Evolutionary conservation across 1,140 invertebrate species (phyloP).

Genomic region (Lepidurus arcticus): DNA sequence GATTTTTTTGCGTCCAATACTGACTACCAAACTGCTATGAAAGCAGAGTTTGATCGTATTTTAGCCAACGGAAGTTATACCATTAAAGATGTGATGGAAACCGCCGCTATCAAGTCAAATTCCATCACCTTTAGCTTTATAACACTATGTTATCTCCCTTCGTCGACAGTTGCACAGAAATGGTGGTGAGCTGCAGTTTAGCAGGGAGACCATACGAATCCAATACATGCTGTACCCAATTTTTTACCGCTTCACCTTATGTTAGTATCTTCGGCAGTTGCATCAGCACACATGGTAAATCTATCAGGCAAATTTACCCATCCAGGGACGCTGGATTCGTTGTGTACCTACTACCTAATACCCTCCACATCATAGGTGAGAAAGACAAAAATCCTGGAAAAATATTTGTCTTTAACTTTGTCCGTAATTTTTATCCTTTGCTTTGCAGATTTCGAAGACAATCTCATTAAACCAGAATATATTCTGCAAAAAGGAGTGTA

Average conservation of each 20-base stretch:
- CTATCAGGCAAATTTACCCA: background rate
- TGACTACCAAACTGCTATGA: background rate
- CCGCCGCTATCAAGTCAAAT: background rate
- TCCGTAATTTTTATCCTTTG: background rate
- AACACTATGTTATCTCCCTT: background rate
- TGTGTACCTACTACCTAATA: background rate
- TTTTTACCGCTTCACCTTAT: background rate
- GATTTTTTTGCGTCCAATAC: background rate
- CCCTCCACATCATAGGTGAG: background rate
- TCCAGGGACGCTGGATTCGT: background rate
- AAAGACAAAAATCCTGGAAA: background rate
- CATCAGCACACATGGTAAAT: background rate
- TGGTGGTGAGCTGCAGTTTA: background rate
- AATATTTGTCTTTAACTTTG: background rate
- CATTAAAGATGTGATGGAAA: background rate
- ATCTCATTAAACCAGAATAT: background rate
- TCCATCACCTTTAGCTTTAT: background rate
- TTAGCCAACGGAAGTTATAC: background rate
- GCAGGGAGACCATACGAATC: background rate
- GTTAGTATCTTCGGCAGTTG: background rate
- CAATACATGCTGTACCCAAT: background rate
- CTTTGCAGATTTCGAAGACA: background rate
- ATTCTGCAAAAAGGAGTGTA: background rate
- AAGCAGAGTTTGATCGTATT: background rate
- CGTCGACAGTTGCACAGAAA: background rate